Percentiles rank a stretch among this genome's conserved stretches.
Conservation (phyloP, 2,888 invertebrate genomes). For the Ochropleura plecta region DNA sequence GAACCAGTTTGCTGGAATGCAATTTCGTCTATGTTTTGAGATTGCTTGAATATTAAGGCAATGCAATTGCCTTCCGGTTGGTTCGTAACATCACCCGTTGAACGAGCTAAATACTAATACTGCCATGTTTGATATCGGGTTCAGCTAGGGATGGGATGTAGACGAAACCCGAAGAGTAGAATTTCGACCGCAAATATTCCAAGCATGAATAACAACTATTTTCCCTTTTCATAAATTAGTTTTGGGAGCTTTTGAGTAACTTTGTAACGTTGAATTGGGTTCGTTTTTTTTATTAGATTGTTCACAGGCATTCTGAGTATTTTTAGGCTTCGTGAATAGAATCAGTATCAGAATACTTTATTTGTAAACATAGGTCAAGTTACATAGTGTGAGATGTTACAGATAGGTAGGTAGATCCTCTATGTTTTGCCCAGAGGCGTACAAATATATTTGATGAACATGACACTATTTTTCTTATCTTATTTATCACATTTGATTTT, state of each 20-base stretch:
- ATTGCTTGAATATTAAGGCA: constrained; percentile 46
- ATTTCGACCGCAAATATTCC: constrained; percentile 33
- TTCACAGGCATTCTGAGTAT: constrained; percentile 9
- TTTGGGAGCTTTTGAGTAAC: constrained; percentile 63
- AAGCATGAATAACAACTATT: constrained; percentile 70
- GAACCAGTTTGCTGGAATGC: constrained; percentile 21
- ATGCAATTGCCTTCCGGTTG: constrained; percentile 33
- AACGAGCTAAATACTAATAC: constrained; percentile 25
- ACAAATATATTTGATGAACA: no score
- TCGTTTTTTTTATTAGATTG: constrained; percentile 13
- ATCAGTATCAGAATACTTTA: no score
- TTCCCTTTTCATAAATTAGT: constrained; percentile 71
- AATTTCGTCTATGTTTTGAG: constrained; percentile 37
- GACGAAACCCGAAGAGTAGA: constrained; percentile 25
- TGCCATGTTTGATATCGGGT: constrained; percentile 3
- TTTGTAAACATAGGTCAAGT: no score
- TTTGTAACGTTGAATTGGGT: constrained; percentile 20
- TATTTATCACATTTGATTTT: no score
- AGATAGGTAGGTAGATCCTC: no score
- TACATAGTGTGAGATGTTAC: no score
- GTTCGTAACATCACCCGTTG: constrained; percentile 10
- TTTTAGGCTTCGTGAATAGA: neutral
- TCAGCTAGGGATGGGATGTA: constrained; percentile 1
- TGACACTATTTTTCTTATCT: no score
- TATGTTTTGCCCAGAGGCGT: no score